Conservation (phyloP, 2,797 vertebrate genomes). For the Enteromius anoplus region DNA sequence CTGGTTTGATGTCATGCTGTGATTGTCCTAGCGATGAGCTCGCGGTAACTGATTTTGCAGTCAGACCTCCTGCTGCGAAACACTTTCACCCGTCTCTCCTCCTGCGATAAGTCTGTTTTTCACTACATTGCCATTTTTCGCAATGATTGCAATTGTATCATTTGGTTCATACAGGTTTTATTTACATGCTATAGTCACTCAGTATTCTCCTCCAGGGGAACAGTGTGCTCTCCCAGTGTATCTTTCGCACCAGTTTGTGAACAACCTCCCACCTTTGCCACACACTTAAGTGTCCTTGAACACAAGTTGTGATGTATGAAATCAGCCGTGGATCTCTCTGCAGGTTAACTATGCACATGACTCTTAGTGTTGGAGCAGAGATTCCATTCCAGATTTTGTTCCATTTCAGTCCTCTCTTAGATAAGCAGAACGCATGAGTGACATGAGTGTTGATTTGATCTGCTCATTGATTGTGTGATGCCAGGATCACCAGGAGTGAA, state of each 20-base stretch:
- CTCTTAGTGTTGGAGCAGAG: background rate
- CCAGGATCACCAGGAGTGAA: slow-evolving; percentile 5
- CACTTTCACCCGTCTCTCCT: background rate
- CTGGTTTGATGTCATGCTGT: slow-evolving; percentile 33
- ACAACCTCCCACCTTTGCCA: slow-evolving; percentile 52
- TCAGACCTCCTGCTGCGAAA: slow-evolving; percentile 30
- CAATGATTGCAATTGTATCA: background rate
- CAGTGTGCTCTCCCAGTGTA: background rate
- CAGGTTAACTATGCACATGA: background rate
- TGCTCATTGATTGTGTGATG: slow-evolving; percentile 19
- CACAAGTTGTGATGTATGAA: slow-evolving; percentile 27
- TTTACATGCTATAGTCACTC: background rate
- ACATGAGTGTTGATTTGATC: slow-evolving; percentile 4
- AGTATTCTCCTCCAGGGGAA: background rate
- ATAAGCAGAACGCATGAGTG: slow-evolving; percentile 39
- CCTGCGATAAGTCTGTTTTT: background rate
- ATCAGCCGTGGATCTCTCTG: background rate
- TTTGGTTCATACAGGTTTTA: background rate
- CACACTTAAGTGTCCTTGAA: slow-evolving; percentile 43
- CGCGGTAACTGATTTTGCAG: slow-evolving; percentile 27
- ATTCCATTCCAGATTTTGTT: slow-evolving; percentile 6
- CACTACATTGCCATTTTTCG: background rate
- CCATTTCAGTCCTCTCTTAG: slow-evolving; percentile 3
- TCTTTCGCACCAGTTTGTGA: background rate
- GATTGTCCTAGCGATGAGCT: slow-evolving; percentile 47